A percentile compares a stretch with the other conserved stretches of the same genome.
Evolutionary conservation across 2,113 vertebrate species (phyloP).

Genomic region (Syrmaticus mikado): DNA sequence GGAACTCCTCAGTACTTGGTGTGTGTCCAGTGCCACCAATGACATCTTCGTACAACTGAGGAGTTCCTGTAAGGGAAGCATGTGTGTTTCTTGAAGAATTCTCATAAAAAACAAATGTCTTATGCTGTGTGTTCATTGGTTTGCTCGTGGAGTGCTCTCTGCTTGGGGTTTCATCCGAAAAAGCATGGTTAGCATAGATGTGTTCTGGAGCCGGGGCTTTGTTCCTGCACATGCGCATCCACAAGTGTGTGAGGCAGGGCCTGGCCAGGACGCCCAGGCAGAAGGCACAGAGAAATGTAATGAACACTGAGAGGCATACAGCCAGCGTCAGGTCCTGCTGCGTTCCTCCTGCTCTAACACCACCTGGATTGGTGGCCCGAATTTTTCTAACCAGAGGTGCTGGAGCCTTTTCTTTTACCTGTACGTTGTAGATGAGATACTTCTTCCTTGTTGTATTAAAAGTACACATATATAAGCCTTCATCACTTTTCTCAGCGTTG

Average conservation of each 20-base stretch:
- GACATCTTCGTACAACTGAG: background rate
- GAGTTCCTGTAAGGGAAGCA: background rate
- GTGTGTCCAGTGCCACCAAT: accelerated
- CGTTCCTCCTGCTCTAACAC: background rate
- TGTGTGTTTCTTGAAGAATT: background rate
- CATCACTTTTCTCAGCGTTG: constrained; percentile 46
- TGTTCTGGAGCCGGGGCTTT: constrained; percentile 15
- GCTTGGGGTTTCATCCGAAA: constrained; percentile 43
- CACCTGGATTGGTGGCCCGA: background rate
- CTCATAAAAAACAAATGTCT: background rate
- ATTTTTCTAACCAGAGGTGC: background rate
- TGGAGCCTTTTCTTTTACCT: constrained; percentile 53
- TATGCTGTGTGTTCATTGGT: accelerated
- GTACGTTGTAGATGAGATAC: constrained; percentile 58
- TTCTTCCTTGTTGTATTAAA: constrained; percentile 53
- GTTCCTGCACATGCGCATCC: constrained; percentile 52
- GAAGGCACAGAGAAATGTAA: constrained; percentile 89
- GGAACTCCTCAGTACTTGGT: background rate
- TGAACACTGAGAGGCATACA: constrained; percentile 85
- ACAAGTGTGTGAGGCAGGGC: constrained; percentile 81
- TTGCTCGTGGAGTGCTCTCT: background rate
- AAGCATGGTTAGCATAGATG: constrained; percentile 81
- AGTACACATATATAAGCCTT: constrained; percentile 73
- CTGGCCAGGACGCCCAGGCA: constrained; percentile 84
- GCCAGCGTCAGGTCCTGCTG: constrained; percentile 77